Percentiles rank a stretch among this genome's conserved stretches.
Conservation (phyloP, 1,140 invertebrate species). For the Drosophila nikananu region DNA sequence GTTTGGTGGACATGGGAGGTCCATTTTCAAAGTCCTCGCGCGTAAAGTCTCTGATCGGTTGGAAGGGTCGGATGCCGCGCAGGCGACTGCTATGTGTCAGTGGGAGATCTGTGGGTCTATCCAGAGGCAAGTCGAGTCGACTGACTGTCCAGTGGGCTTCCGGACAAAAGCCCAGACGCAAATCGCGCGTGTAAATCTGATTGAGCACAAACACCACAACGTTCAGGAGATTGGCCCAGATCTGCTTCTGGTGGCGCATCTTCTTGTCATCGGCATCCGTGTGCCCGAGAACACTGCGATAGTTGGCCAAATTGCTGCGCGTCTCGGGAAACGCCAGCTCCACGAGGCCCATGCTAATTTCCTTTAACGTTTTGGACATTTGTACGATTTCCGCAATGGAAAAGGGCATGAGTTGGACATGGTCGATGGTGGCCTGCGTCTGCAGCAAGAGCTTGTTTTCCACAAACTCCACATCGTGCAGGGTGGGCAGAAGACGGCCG, state of each 20-base stretch:
- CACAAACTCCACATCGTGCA: slow-evolving; percentile 95
- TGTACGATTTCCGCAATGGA: slow-evolving; percentile 86
- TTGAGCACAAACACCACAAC: slow-evolving; percentile 89
- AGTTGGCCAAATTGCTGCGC: slow-evolving; percentile 86
- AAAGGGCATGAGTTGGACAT: slow-evolving; percentile 82
- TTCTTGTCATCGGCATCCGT: slow-evolving; percentile 75
- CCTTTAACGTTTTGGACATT: slow-evolving; percentile 90
- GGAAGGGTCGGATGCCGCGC: slow-evolving; percentile 88
- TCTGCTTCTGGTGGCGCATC: slow-evolving; percentile 85
- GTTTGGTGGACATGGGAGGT: slow-evolving; percentile 94
- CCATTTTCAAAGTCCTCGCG: slow-evolving; percentile 90
- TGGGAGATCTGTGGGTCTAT: slow-evolving; percentile 88
- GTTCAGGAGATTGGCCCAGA: slow-evolving; percentile 87
- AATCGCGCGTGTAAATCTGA: slow-evolving; percentile 93
- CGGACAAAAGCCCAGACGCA: slow-evolving; percentile 91
- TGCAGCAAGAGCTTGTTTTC: slow-evolving; percentile 82
- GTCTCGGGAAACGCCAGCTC: slow-evolving; percentile 96
- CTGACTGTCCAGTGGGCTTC: slow-evolving; percentile 91
- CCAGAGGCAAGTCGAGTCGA: slow-evolving; percentile 89
- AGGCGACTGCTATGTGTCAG: slow-evolving; percentile 87
- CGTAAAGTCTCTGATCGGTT: slow-evolving; percentile 87
- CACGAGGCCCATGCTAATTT: slow-evolving; percentile 94
- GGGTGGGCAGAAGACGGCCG: slow-evolving; percentile 92
- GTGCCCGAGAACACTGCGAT: slow-evolving; percentile 85
- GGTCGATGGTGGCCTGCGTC: slow-evolving; percentile 40